Conservation (phyloP, 1,140 invertebrate genomes). For the Saxidomus purpurata region DNA sequence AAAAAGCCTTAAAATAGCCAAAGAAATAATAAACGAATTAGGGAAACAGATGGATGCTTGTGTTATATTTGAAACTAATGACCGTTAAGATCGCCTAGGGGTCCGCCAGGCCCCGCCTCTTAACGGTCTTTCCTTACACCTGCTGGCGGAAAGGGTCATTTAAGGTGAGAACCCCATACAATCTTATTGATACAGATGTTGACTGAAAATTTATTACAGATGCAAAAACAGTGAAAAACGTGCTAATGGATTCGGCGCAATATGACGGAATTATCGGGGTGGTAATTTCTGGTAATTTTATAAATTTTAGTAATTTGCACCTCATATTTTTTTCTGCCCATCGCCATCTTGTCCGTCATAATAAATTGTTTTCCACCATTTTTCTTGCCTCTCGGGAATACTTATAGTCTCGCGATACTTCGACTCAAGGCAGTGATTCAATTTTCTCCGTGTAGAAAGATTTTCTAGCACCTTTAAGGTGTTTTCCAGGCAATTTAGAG, state of each 20-base stretch:
- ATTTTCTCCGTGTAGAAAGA: conserved; percentile 1
- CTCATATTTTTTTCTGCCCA: conserved; percentile 27
- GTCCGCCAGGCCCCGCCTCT: conserved; percentile 32
- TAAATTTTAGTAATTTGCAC: conserved; percentile 49
- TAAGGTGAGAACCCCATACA: conserved; percentile 27
- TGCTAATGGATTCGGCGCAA: conserved; percentile 33
- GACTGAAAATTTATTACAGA: background rate
- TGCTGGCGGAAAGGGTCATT: conserved; percentile 25
- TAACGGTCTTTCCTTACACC: conserved; percentile 30
- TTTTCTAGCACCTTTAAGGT: conserved; percentile 54
- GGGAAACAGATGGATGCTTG: conserved; percentile 51
- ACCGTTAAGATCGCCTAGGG: conserved; percentile 36
- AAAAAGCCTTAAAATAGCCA: conserved; percentile 3
- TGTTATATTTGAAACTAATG: conserved; percentile 63
- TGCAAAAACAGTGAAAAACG: background rate
- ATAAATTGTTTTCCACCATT: background rate
- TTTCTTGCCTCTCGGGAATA: background rate
- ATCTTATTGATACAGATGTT: conserved; percentile 23
- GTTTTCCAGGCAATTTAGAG: conserved; percentile 14
- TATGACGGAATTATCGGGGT: background rate
- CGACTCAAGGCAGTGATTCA: conserved; percentile 32
- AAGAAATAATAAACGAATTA: conserved; percentile 52
- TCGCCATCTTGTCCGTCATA: background rate
- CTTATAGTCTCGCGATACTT: conserved; percentile 19
- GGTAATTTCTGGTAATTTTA: conserved; percentile 44